These are phyloP conservation scores for Neosilurus hyrtlii DNA, from an alignment of 2,797 vertebrate genomes.

Conservation along the genomic window DNA sequence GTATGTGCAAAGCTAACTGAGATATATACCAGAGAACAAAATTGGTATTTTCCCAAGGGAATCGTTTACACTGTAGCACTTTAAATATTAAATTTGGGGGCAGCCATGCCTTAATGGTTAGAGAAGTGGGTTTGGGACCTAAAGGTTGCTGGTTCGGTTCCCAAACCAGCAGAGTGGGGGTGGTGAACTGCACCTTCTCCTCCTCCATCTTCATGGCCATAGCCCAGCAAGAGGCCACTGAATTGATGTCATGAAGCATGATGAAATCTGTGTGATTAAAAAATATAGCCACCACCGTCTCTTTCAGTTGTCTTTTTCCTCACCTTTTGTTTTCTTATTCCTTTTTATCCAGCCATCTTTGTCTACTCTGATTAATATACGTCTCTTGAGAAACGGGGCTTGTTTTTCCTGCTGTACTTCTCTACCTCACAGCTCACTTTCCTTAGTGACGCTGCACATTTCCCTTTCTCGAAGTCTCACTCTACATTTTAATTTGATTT, in stretches of 20 bases:
- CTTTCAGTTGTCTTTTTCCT: not conserved
- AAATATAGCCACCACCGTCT: not conserved
- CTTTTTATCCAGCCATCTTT: too few relatives aligned
- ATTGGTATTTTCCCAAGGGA: not conserved
- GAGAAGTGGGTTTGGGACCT: too few relatives aligned
- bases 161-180: too few relatives aligned
- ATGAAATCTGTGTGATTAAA: conserved; percentile 20
- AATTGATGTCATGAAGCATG: conserved; percentile 21
- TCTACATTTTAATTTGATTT: not conserved
- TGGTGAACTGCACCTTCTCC: too few relatives aligned
- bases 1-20: not conserved
- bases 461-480: not conserved
- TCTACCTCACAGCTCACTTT: conserved; percentile 66
- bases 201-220: too few relatives aligned
- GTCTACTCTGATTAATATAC: not conserved
- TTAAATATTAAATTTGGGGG: too few relatives aligned
- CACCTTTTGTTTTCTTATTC: not conserved
- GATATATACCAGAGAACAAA: not conserved
- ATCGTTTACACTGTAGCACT: not conserved
- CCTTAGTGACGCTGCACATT: conserved; percentile 23
- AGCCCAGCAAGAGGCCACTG: not conserved
- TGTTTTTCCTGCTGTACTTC: conserved; percentile 6
- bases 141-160: too few relatives aligned
- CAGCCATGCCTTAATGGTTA: too few relatives aligned
- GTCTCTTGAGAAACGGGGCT: conserved; percentile 10